Evolutionary conservation across 2,797 vertebrate species (phyloP).

Genomic region (Pteronotus mesoamericanus): DNA sequence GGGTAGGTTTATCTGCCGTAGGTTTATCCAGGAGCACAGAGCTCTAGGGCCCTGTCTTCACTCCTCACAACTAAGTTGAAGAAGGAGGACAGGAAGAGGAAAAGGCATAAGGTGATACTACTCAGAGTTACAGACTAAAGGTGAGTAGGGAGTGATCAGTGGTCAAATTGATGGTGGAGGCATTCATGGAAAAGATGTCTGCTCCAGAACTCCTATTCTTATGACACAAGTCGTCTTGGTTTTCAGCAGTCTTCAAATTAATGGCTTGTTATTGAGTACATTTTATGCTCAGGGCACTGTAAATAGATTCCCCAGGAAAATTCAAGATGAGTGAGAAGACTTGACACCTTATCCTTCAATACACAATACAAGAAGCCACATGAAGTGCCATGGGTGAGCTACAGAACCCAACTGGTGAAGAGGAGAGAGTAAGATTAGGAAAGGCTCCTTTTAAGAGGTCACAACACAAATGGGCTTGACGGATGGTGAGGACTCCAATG

Average conservation of each 20-base stretch:
- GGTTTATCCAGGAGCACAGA: background rate
- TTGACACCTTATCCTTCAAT: background rate
- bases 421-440: background rate
- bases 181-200: background rate
- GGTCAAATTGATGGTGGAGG: background rate
- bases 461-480: background rate
- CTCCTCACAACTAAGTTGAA: background rate
- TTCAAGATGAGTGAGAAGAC: background rate
- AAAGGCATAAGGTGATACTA: background rate
- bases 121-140: background rate
- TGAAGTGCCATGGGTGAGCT: background rate
- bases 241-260: background rate
- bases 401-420: background rate
- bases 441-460: background rate
- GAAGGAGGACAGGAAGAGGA: background rate
- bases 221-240: background rate
- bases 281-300: background rate
- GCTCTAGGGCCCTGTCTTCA: background rate
- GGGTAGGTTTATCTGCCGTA: background rate
- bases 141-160: background rate
- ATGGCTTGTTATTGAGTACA: background rate
- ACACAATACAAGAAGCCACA: fast-evolving
- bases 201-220: background rate
- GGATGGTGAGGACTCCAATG: background rate
- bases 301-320: background rate